phyloP scores from a whole-genome alignment of 2,888 invertebrate species.

The Leptarthrus brevirostris region DNA sequence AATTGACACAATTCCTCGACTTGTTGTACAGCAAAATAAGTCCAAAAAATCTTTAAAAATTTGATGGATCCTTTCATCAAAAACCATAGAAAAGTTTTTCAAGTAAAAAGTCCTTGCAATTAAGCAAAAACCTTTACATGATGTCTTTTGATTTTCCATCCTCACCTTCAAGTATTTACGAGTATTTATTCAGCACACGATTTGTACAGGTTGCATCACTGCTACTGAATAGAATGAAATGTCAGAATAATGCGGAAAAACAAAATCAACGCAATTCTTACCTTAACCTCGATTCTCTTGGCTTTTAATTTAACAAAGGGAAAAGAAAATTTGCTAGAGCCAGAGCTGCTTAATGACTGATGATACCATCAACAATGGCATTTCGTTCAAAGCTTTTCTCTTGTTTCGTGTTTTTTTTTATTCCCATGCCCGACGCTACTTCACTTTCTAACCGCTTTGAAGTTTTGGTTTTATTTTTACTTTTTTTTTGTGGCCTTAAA shows the following conservation, averaged over 20 bases:
- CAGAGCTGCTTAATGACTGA: background rate
- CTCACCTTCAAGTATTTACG: background rate
- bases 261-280: background rate
- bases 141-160: background rate
- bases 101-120: conserved; percentile 6
- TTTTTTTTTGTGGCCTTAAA: background rate
- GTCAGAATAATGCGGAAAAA: background rate
- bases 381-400: background rate
- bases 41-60: too few relatives aligned
- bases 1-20: too few relatives aligned
- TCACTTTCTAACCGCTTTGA: too few relatives aligned
- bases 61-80: too few relatives aligned
- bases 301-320: background rate
- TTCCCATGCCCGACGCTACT: background rate
- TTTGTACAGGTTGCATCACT: conserved; percentile 2
- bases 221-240: background rate
- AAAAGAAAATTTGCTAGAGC: background rate
- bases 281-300: conserved; percentile 1
- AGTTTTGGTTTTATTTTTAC: background rate
- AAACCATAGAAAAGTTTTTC: too few relatives aligned
- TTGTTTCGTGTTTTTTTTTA: too few relatives aligned
- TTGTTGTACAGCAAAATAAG: too few relatives aligned
- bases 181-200: conserved; percentile 1
- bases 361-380: conserved; percentile 9
- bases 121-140: background rate